Evolutionary conservation across 1,140 invertebrate genomes (phyloP), one percentile per base, ranked within the genome.

Genomic region (Thaumatotibia leucotreta): DNA sequence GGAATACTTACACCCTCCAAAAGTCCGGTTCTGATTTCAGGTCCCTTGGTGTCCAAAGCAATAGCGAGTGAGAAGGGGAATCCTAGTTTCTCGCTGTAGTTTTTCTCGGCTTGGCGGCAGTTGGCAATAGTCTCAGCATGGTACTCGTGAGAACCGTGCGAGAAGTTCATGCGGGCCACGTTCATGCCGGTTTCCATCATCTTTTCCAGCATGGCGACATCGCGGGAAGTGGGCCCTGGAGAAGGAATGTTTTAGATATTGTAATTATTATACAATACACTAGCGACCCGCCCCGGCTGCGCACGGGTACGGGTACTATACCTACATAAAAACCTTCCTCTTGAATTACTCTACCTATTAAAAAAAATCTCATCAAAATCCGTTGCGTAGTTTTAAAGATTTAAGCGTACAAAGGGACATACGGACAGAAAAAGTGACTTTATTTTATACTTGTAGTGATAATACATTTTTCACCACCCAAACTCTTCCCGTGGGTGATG

Each of bases 131-230:
- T 99, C 74, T 95, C 95, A 1, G 93, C 95, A 84, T 99, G 98
- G 89, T 99, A 99, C 87, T 99, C 98, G 80, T 99, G 96, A 0
- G 98, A 96, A 54, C 98, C 98, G 89, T 99, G 99, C 9, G 98
- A 99, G 92, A 99, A 99, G 91, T 99, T 99, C 91, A 99, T 93
- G 67, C 99, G 94, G 5, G 98, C 98, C 72, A 99, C 95, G 78
- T 99, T 99, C 98, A 99, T 99, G 17, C 99, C 99, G 14, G 97
- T 97, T 74, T 97, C 96, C 89, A 99, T 99, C 98, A 99, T 99
- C 79, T 98, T 94, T 82, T 98, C 96, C 29, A 99, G 88, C 80
- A 94, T 97, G 31, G 94, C 94, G 0, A 97, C 95, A 66, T 95
- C 94, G 50, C 95, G 92, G 17, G 97, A 99, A 5, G 95, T 97